Evolutionary conservation across 1,140 invertebrate genomes (phyloP), one percentile per base, ranked within the genome.

Genomic region (Eciton burchellii): DNA sequence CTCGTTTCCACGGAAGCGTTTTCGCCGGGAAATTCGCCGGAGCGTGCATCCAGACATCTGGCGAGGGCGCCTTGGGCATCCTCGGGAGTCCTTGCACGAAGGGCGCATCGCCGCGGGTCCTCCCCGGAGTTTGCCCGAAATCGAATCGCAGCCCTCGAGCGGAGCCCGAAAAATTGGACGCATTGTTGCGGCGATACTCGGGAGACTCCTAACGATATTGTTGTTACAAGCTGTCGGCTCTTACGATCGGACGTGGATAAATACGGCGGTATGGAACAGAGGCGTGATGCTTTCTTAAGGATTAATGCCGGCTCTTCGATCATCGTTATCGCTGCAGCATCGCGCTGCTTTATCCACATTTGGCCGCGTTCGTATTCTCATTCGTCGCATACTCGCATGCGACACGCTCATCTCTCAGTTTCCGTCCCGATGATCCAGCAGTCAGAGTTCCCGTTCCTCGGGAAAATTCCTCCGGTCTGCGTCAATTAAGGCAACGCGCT

Each of bases 21-120:
- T 83, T 81, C 52, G 59, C 70, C 60, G 79, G 74, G 70, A 87
- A 89, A 83, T 84, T 79, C 81, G 63, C 26, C 72, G 35, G 65
- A 79, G 70, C 87, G 87, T 84, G 57, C 57, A 52, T 54, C 70
- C 60, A 72, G 81, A 86, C 87, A 88, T 88, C 87, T 88, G 87
- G 79, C 84, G 47, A n/a, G n/a, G 35, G 59, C 52, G 63, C 74
- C 70, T 62, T 54, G 54, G 57, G 49, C 77, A 21, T 14, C 43
- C 70, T 62, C 26, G 52, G 12, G 54, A 57, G 29, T 52, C 56
- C 72, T 68, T 60, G 19, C 66, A 59, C 47, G 65, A 60, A 76
- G 76, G 59, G 77, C 79, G 29, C 71, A 43, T 52, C 45, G 72
- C 49, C 9, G 21, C 24, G 26, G 29, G 11, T 35, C 35, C 35